Conservation (phyloP, 2,797 vertebrate genomes). For the Eulemur albifrons region DNA sequence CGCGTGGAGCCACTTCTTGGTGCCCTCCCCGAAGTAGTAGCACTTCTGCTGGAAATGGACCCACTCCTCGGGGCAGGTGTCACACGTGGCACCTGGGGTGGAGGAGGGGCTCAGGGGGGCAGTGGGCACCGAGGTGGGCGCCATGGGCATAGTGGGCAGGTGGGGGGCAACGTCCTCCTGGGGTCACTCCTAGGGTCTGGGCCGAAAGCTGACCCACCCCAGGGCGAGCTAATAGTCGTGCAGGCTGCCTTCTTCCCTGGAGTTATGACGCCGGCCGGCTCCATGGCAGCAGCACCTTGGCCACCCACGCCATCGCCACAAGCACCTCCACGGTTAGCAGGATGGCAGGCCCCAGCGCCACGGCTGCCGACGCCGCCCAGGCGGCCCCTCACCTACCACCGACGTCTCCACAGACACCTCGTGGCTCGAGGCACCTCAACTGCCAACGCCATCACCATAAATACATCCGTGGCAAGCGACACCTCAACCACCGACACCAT, state of each 20-base stretch:
- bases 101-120: background rate
- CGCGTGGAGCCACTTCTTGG: conserved; percentile 63
- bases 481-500: background rate
- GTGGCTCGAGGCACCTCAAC: background rate
- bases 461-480: accelerated
- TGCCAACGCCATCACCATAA: background rate
- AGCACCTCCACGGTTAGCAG: no score
- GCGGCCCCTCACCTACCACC: background rate
- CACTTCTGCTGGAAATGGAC: conserved; percentile 71
- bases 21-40: conserved; percentile 61
- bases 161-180: background rate
- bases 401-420: background rate
- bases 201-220: background rate
- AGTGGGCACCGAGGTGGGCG: accelerated
- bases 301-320: no score
- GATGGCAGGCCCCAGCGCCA: background rate
- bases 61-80: conserved; percentile 67
- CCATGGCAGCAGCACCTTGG: background rate
- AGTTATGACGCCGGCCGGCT: background rate
- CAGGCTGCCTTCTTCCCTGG: background rate
- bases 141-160: background rate
- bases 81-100: conserved; percentile 49
- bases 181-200: background rate
- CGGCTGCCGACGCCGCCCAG: accelerated
- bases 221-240: background rate